Conservation (phyloP, 2,888 invertebrate species). For the Microctonus aethiopoides region DNA sequence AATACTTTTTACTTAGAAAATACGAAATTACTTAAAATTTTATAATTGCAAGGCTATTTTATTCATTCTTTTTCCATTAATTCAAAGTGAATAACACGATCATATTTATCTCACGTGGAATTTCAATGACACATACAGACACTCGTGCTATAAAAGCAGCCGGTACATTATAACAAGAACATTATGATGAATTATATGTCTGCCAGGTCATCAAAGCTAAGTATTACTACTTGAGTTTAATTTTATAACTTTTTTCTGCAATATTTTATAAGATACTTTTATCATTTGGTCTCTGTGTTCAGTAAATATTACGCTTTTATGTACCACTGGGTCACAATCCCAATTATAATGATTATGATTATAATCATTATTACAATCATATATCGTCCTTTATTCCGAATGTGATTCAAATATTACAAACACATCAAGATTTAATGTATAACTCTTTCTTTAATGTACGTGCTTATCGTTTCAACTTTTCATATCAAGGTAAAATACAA, state of each 20-base stretch:
- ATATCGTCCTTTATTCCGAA: not conserved
- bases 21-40: not conserved
- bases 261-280: not conserved
- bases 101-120: conserved; percentile 2
- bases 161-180: not conserved
- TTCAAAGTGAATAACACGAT: not conserved
- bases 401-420: not conserved
- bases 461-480: not conserved
- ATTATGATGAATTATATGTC: not conserved
- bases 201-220: conserved; percentile 22
- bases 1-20: not conserved
- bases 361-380: no score
- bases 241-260: not conserved
- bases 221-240: conserved; percentile 17
- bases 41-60: not conserved
- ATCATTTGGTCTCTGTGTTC: no score
- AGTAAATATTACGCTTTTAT: no score
- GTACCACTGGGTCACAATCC: no score
- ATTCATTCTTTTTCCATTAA: not conserved
- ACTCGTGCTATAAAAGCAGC: not conserved
- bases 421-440: no score
- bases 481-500: not conserved
- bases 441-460: no score
- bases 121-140: conserved; percentile 13
- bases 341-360: no score